phyloP scores from a whole-genome alignment of 2,888 invertebrate genomes.

The Xestia xanthographa region DNA sequence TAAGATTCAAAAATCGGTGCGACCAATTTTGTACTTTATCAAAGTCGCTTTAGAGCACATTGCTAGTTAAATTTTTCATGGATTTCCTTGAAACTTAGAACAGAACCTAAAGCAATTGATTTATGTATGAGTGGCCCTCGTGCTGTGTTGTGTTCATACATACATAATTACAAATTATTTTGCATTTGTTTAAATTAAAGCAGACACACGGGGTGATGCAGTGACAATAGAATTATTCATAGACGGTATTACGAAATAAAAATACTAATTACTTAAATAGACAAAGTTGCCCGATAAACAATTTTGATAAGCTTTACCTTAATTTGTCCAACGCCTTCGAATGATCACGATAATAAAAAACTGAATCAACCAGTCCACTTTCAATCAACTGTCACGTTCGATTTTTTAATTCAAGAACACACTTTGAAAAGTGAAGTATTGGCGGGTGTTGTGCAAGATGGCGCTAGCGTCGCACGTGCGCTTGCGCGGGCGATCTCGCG shows the following conservation, averaged over 20 bases:
- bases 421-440: constrained; percentile 71
- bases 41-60: constrained; percentile 50
- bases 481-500: constrained; percentile 80
- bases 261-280: constrained; percentile 24
- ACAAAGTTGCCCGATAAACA: constrained; percentile 60
- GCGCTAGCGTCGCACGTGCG: constrained; percentile 75
- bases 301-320: constrained; percentile 74
- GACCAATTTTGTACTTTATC: constrained; percentile 59
- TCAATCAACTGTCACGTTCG: constrained; percentile 74
- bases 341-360: constrained; percentile 67
- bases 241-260: constrained; percentile 51
- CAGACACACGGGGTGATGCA: constrained; percentile 29
- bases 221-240: constrained; percentile 53
- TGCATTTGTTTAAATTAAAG: constrained; percentile 40
- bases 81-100: constrained; percentile 60
- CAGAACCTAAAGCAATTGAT: constrained; percentile 53
- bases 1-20: constrained; percentile 40
- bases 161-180: constrained; percentile 31
- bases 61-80: constrained; percentile 33
- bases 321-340: constrained; percentile 70
- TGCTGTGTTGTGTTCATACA: constrained; percentile 23
- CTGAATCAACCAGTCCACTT: constrained; percentile 75
- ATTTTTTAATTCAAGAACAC: constrained; percentile 70
- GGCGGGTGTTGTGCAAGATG: constrained; percentile 74
- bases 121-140: constrained; percentile 41